A percentile compares a stretch with the other conserved stretches of the same genome.
These are phyloP conservation scores for Allochrocebus solatus DNA, from an alignment of 2,797 vertebrate species.

Conservation along the genomic window DNA sequence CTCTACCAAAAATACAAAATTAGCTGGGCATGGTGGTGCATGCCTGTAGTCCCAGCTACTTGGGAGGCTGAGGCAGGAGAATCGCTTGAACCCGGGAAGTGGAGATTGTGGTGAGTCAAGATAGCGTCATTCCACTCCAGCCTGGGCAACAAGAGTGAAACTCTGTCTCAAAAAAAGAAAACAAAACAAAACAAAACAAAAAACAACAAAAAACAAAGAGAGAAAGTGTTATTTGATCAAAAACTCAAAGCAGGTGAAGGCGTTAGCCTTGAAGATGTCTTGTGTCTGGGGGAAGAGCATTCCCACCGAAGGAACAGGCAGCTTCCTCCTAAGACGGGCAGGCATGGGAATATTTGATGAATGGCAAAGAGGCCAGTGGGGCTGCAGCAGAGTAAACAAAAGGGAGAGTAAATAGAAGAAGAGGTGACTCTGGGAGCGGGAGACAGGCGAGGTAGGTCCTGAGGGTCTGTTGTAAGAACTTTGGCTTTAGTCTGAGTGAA, in stretches of 20 bases:
- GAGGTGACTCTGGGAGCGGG: background rate
- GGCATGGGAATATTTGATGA: background rate
- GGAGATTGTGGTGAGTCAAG: too few relatives aligned
- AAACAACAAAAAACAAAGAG: background rate
- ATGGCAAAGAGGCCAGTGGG: background rate
- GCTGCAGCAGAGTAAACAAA: background rate
- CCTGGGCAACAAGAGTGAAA: too few relatives aligned
- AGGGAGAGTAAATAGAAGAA: background rate
- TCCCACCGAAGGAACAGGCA: background rate
- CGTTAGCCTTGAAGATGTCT: background rate
- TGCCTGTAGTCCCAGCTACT: too few relatives aligned
- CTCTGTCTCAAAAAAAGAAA: too few relatives aligned
- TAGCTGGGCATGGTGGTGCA: too few relatives aligned
- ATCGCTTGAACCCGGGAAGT: too few relatives aligned
- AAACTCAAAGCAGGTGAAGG: background rate
- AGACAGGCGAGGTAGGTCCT: background rate
- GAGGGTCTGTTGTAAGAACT: background rate
- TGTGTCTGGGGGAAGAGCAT: background rate
- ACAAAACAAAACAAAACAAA: too few relatives aligned
- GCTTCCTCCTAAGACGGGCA: background rate
- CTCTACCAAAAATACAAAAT: too few relatives aligned
- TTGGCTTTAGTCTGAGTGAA: background rate
- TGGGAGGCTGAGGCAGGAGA: too few relatives aligned
- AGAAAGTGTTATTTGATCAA: background rate
- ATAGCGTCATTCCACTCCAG: too few relatives aligned